Evolutionary conservation across 2,797 vertebrate genomes (phyloP).

Genomic region (Champsocephalus esox): DNA sequence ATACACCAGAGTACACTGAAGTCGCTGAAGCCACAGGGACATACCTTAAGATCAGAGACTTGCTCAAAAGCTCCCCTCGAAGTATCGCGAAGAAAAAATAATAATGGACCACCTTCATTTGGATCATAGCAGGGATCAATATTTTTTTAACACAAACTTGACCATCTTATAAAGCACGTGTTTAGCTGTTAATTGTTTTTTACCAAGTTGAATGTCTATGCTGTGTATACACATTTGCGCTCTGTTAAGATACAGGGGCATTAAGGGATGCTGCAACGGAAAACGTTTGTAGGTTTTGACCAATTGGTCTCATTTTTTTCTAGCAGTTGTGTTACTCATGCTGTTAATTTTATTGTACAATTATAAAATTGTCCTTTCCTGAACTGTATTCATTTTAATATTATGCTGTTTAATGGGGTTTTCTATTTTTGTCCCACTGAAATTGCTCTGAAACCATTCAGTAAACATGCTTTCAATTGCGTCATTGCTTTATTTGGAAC

Average conservation of each 20-base stretch:
- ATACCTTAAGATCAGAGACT: slow-evolving; percentile 92
- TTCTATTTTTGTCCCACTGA: slow-evolving; percentile 44
- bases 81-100: slow-evolving; percentile 91
- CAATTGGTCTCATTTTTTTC: slow-evolving; percentile 36
- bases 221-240: slow-evolving; percentile 35
- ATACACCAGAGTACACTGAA: slow-evolving; percentile 96
- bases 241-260: slow-evolving; percentile 29
- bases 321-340: slow-evolving; percentile 28
- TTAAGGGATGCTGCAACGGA: slow-evolving; percentile 26
- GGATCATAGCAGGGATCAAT: slow-evolving; percentile 6
- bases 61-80: slow-evolving; percentile 94
- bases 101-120: slow-evolving; percentile 17
- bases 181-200: slow-evolving; percentile 44
- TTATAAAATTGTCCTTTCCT: slow-evolving; percentile 46
- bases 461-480: slow-evolving; percentile 41
- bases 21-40: slow-evolving; percentile 94
- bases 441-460: slow-evolving; percentile 42
- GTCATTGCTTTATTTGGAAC: slow-evolving; percentile 30
- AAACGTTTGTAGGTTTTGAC: slow-evolving; percentile 20
- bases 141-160: slow-evolving; percentile 41
- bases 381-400: slow-evolving; percentile 43
- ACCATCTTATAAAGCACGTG: slow-evolving; percentile 25
- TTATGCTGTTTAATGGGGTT: slow-evolving; percentile 37
- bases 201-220: slow-evolving; percentile 44
- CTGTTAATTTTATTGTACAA: slow-evolving; percentile 57